Percentiles rank a stretch among this genome's conserved stretches.
phyloP scores from a whole-genome alignment of 2,888 invertebrate genomes.

The Stenodema calcarata region DNA sequence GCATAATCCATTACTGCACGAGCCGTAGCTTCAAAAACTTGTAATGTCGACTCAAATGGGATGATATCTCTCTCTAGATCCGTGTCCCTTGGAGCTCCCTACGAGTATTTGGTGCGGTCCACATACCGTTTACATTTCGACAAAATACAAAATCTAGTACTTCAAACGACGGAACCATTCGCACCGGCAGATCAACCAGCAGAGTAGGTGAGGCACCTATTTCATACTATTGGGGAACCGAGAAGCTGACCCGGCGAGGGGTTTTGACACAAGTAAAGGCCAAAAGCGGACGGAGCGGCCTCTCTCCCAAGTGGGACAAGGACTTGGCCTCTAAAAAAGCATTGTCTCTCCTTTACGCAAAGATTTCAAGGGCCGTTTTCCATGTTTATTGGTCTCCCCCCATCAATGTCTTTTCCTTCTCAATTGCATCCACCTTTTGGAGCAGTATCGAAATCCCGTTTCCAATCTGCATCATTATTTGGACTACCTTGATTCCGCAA shows the following conservation, averaged over 20 bases:
- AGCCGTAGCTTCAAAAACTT: too few species aligned
- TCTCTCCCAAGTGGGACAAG: conserved; percentile 48
- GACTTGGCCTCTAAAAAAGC: conserved; percentile 48
- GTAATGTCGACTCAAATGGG: too few species aligned
- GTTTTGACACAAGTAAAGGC: conserved; percentile 50
- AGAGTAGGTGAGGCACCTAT: neutral
- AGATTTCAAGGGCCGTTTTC: conserved; percentile 48
- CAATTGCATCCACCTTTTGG: neutral
- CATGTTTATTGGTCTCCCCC: conserved; percentile 32
- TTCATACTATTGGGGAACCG: conserved; percentile 37
- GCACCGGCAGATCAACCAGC: neutral
- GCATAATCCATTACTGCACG: too few species aligned
- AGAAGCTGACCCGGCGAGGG: conserved; percentile 38
- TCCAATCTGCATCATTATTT: neutral
- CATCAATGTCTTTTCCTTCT: neutral
- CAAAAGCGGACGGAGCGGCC: conserved; percentile 33
- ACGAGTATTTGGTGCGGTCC: too few species aligned
- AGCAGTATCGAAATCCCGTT: neutral
- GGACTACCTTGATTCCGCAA: too few species aligned
- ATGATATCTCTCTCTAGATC: too few species aligned
- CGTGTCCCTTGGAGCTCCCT: too few species aligned
- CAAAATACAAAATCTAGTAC: too few species aligned
- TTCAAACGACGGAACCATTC: too few species aligned
- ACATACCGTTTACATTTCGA: too few species aligned
- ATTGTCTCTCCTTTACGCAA: conserved; percentile 50